A percentile compares a stretch with the other conserved stretches of the same genome.
These are phyloP conservation scores for Brachionus plicatilis DNA, from an alignment of 1,140 invertebrate species.

Conservation along the genomic window DNA sequence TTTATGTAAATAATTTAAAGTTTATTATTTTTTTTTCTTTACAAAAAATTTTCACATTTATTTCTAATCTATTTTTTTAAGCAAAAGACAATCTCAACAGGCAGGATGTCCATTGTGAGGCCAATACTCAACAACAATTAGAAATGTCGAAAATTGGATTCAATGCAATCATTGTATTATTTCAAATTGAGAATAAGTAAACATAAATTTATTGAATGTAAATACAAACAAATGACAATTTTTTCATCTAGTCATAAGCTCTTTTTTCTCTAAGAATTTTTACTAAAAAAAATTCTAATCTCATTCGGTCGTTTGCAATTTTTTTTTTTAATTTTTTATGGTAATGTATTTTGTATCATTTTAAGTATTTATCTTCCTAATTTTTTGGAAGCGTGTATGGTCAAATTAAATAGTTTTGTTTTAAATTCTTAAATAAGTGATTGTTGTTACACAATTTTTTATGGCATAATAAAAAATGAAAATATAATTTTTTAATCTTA, in stretches of 20 bases:
- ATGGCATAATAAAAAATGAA: not conserved
- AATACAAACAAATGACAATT: not conserved
- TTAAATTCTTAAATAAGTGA: not conserved
- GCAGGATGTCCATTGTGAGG: slow-evolving; percentile 29
- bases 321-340: not conserved
- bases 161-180: not conserved
- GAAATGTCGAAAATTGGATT: not conserved
- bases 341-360: not conserved
- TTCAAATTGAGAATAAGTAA: not conserved
- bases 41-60: not conserved
- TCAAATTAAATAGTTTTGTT: not conserved
- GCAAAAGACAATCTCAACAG: slow-evolving; percentile 35
- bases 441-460: not conserved
- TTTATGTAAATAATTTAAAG: not conserved
- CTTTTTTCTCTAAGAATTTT: not conserved
- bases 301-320: not conserved
- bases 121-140: slow-evolving; percentile 37
- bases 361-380: not conserved
- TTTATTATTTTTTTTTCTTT: not conserved
- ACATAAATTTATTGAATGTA: not conserved
- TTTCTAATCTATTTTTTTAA: not conserved
- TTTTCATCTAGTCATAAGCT: not conserved
- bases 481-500: not conserved
- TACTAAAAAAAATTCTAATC: not conserved
- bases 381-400: not conserved